Evolutionary conservation across 35 echinoderm and acorn worm species (phyloP), one percentile per base, ranked within the genome.

Genomic region (Patiria miniata): DNA sequence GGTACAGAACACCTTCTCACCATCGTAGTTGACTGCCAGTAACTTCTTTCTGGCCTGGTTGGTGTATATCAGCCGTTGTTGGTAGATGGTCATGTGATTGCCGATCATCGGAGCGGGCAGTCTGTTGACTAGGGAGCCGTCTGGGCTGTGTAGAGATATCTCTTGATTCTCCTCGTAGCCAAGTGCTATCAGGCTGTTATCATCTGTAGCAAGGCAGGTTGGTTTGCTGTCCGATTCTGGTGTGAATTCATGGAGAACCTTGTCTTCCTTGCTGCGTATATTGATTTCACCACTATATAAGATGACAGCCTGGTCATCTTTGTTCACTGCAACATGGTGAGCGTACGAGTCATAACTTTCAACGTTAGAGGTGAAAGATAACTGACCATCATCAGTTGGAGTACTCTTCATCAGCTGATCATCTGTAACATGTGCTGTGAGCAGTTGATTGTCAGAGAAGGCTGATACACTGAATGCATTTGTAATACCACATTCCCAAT

Each of bases 201-300:
- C 44, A 51, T 80, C 78, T 51, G 38, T 38, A 16, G 78, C 78
- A 39, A 80, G 78, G 78, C 78, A 80, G 19, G 78, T 80, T 21
- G 78, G 32, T 51, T 37, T 28, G n/a, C 37, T 28, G 30, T 10
- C 37, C 10, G 37, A 15, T 38, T 37, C 37, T 28, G 78, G 37
- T 15, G 18, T 19, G 37, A 80, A 80, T 36, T 39, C 1, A 39
- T 80, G 78, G 38, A 80, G 78, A 22, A 39, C 12, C 78, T 40
- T 29, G 37, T 38, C 36, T 8, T 47, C 42, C 42, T 47, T 47
- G 12, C 42, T 47, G 4, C 36, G 18, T 8, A 38, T 80, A 2
- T 80, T 80, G 6, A 80, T 36, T 1, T 1, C 37, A 1, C 12
- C 12, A 47, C 23, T 18, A 7, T 39, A 16, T 38, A 80, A 51